These are phyloP conservation scores for Pachypeltis micranthus DNA, from an alignment of 1,140 invertebrate genomes.

Conservation along the genomic window DNA sequence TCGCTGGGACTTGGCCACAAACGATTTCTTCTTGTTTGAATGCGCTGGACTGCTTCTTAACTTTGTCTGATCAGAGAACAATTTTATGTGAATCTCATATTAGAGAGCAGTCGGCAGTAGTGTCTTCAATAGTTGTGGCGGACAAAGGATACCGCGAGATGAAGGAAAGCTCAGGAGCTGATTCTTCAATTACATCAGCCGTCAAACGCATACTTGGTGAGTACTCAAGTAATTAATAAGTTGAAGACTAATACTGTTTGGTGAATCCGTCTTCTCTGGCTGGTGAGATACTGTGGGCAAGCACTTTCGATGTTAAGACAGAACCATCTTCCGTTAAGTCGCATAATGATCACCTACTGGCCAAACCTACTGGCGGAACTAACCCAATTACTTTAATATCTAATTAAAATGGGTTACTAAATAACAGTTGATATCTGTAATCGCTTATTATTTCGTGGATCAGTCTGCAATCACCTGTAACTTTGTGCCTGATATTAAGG, in stretches of 20 bases:
- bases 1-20: conserved; percentile 88
- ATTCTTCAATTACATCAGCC: not conserved
- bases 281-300: not conserved
- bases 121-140: conserved; percentile 66
- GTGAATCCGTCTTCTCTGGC: not conserved
- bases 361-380: too few relatives aligned
- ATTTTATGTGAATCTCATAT: not conserved
- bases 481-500: too few relatives aligned
- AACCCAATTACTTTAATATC: too few relatives aligned
- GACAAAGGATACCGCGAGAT: conserved; percentile 69
- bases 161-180: too few relatives aligned
- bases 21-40: conserved; percentile 76
- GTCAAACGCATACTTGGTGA: not conserved
- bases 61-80: conserved; percentile 52
- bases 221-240: not conserved
- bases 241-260: not conserved
- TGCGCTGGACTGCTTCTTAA: conserved; percentile 76
- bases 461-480: too few relatives aligned
- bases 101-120: conserved; percentile 63
- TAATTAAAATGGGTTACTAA: too few relatives aligned
- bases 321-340: too few relatives aligned
- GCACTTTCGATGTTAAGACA: not conserved
- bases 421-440: too few relatives aligned
- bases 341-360: too few relatives aligned
- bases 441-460: too few relatives aligned